Base-by-base conservation (phyloP, 2,113 vertebrate genomes). In the Grammomys surdaster region DNA sequence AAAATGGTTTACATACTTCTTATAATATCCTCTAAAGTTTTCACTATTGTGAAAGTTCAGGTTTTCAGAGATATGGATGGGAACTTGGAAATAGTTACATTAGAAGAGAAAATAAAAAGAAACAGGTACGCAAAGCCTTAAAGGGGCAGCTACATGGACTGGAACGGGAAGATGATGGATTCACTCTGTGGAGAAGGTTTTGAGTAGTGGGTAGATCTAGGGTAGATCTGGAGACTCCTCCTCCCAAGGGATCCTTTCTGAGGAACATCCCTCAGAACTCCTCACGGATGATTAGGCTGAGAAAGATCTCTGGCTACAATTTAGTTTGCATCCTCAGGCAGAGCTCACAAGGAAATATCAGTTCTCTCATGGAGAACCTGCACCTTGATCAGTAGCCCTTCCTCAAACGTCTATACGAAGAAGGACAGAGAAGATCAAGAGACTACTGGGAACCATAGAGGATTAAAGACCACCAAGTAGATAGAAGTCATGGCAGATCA, bases 1-100 rank as follows among this genome's bases (percentile, higher is more conserved):
- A 87, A 93, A 92, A 19, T 89, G 77, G 75, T 72, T 96, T 89
- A 11, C n/a, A 93, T 9, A 1, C 19, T 89, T 77, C 67, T 86
- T 81, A n/a, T 63, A 70, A 92, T 81, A 33, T 85, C 77, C 33
- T 88, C 75, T 90, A 67, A 92, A 90, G 46, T 89, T 48, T 89
- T 75, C 63, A 20, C 26, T 60, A 58, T 20, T 92, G 72, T 96
- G 69, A 90, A 60, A 43, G 5, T 84, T 92, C 48, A 80, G 14
- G 54, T 92, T 97, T 86, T 28, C 48, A 88, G 80, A 51, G 13
- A 40, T 67, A 91, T 76, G 20, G 10, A n/a, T 12, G n/a, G 48
- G 81, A 90, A 94, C 69, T 85, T 90, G 86, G 22, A 76, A 70
- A 65, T 51, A 28, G 31, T 67, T 97, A 36, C 54, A 75, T 78